Evolutionary conservation across 2,888 invertebrate species (phyloP), one percentile per base, ranked within the genome.

Genomic region (Willowsia nigromaculata): DNA sequence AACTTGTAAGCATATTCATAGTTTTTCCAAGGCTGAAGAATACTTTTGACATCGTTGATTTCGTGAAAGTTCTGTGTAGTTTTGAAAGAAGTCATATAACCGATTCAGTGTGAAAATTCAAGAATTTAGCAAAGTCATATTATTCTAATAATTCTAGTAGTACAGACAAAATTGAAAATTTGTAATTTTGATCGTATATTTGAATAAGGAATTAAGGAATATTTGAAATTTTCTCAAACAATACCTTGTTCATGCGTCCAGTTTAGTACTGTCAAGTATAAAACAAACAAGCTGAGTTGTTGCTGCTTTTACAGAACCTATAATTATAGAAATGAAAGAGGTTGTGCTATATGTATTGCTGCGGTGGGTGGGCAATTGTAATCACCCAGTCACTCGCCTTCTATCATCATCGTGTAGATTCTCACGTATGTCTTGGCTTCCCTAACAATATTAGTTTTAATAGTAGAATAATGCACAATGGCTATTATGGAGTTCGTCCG

Each of bases 281-380:
- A 71, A 71, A 71, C 71, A 43, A 71, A 71, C 71, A 71, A 47
- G 43, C 1, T 0, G 33, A 68, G 9, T 40, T 22, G 40, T 47
- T 11, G 25, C 40, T 71, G 47, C 40, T 43, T 33, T 25, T 53
- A 83, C 50, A 53, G 27, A 83, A 50, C 68, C 83, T 83, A 85
- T 85, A 76, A 85, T 85, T 85, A 84, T 74, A 27, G 25, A 56
- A 27, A 59, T 40, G 27, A 85, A 84, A 85, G 76, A 85, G 85
- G 85, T 47, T 76, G 85, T 85, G 76, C 85, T 85, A 62, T 76
- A 76, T 62, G 85, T 27, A 40, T n/a, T n/a, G n/a, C 40, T 59
- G 59, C 50, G 62, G 85, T 85, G 85, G 85, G 85, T 85, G 85
- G 85, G 85, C 85, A 85, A 40, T 85, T 25, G 37, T 85, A 76